Evolutionary conservation across 2,888 invertebrate species (phyloP).

Genomic region (Hydraecia micacea): DNA sequence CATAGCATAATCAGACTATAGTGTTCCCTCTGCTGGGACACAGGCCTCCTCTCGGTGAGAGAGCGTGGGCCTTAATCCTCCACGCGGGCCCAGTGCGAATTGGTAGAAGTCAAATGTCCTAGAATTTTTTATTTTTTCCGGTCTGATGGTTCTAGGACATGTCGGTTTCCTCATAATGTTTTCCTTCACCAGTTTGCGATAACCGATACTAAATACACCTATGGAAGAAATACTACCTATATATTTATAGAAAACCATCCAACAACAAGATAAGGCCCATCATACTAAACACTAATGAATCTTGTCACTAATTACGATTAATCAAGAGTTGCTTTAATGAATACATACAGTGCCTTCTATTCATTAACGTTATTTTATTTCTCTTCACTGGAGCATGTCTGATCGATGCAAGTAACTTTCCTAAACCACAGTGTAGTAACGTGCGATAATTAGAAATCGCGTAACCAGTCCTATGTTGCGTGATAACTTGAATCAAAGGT

Average conservation of each 20-base stretch:
- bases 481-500: not conserved
- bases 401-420: constrained; percentile 16
- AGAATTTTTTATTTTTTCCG: too few species aligned
- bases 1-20: not conserved
- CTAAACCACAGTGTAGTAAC: constrained; percentile 23
- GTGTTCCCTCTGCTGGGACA: not conserved
- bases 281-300: constrained; percentile 21
- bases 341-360: constrained; percentile 21
- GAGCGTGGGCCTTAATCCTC: not conserved
- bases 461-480: constrained; percentile 17
- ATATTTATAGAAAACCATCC: not conserved
- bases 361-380: constrained; percentile 32
- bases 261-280: constrained; percentile 26
- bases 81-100: not conserved
- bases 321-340: constrained; percentile 11
- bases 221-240: not conserved
- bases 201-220: not conserved
- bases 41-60: not conserved
- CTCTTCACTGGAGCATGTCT: constrained; percentile 24
- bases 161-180: not conserved
- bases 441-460: constrained; percentile 31
- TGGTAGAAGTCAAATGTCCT: not conserved
- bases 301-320: constrained; percentile 1
- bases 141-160: not conserved
- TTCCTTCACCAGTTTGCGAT: not conserved